A percentile compares a stretch with the other conserved stretches of the same genome.
These are phyloP conservation scores for Hippocampus kuda DNA, from an alignment of 2,797 vertebrate species.

Conservation along the genomic window DNA sequence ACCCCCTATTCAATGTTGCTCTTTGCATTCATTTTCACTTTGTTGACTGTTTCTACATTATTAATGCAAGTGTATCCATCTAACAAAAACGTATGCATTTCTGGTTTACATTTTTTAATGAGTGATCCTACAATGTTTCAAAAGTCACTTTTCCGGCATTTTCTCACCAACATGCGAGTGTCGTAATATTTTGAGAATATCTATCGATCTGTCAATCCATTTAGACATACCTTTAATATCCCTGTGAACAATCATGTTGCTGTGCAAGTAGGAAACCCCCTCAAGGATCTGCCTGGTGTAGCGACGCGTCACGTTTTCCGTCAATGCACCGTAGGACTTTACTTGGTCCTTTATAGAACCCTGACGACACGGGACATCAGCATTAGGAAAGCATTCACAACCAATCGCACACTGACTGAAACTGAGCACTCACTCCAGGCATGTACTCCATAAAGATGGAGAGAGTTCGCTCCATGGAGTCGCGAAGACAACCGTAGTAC, in stretches of 20 bases:
- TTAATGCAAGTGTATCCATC: too few species aligned
- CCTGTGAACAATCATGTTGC: conserved; percentile 99
- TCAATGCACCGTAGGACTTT: conserved; percentile 93
- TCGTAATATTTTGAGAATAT: too few species aligned
- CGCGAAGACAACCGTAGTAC: conserved; percentile 93
- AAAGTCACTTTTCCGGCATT: too few species aligned
- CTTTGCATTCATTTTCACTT: too few species aligned
- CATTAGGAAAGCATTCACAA: neutral
- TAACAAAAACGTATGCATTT: too few species aligned
- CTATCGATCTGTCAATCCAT: neutral
- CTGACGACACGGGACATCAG: conserved; percentile 43
- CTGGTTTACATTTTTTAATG: too few species aligned
- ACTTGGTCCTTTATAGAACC: conserved; percentile 98
- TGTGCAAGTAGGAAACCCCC: conserved; percentile 96
- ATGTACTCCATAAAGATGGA: conserved; percentile 99
- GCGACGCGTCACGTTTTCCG: conserved; percentile 94
- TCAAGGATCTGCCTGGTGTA: conserved; percentile 97
- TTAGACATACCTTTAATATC: conserved; percentile 87
- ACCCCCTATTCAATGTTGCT: too few species aligned
- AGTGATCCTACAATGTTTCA: too few species aligned
- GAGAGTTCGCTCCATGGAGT: conserved; percentile 84
- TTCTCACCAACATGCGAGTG: too few species aligned
- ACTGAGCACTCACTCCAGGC: conserved; percentile 81
- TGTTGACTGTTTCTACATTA: too few species aligned
- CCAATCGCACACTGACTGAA: too few species aligned